Evolutionary conservation across 2,797 vertebrate genomes (phyloP).

Genomic region (Cyclopterus lumpus): DNA sequence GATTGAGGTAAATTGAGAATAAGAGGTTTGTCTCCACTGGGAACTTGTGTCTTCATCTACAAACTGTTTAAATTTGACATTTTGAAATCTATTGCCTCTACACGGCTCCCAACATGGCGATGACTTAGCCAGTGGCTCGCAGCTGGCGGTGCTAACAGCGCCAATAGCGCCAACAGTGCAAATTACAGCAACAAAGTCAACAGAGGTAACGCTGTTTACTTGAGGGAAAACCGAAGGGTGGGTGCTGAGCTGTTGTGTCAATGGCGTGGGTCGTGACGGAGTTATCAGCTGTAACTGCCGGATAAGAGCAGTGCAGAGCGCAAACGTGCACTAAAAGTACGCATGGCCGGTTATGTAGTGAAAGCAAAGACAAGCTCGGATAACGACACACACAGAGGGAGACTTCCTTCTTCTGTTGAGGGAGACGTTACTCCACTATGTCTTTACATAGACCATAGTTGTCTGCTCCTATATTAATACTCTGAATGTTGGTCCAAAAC

Average conservation of each 20-base stretch:
- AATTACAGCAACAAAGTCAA: too few relatives aligned
- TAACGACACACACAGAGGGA: neutral
- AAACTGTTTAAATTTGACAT: neutral
- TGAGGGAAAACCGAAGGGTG: too few relatives aligned
- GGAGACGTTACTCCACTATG: neutral
- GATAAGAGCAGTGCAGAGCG: too few relatives aligned
- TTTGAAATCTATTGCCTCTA: neutral
- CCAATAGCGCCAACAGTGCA: too few relatives aligned
- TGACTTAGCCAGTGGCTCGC: neutral
- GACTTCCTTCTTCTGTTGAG: neutral
- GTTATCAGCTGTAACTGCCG: too few relatives aligned
- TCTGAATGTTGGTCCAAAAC: neutral
- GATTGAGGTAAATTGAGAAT: constrained; percentile 6
- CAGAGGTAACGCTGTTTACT: too few relatives aligned
- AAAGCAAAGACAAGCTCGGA: neutral
- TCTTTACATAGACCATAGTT: neutral
- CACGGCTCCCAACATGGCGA: neutral
- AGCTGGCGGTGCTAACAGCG: neutral
- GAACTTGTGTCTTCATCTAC: neutral
- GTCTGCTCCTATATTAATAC: neutral
- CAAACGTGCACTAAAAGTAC: neutral
- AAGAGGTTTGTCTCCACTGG: neutral
- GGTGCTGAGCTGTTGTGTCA: too few relatives aligned
- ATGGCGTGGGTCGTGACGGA: too few relatives aligned
- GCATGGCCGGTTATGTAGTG: neutral